A percentile compares a stretch with the other conserved stretches of the same genome.
Conservation (phyloP, 2,797 vertebrate species). For the Sylvilagus floridanus region DNA sequence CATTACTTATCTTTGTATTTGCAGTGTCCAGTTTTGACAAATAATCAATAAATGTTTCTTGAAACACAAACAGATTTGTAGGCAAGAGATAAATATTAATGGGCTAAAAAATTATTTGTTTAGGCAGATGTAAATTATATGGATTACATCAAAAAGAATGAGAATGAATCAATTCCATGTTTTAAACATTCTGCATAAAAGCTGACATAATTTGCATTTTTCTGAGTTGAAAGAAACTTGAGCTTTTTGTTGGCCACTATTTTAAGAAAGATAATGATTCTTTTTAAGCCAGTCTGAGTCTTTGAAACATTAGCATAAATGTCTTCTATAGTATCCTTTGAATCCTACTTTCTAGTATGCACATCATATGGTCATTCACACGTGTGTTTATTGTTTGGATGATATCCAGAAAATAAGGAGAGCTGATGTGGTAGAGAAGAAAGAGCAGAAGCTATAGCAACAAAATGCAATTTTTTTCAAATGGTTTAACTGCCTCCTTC, state of each 20-base stretch:
- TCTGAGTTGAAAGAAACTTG: not conserved
- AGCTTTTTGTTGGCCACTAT: not conserved
- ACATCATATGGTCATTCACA: not conserved
- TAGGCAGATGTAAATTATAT: not conserved
- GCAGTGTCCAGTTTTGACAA: not conserved
- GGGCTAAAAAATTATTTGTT: not conserved
- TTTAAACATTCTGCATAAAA: not conserved
- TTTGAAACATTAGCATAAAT: conserved; percentile 13
- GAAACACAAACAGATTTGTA: not conserved
- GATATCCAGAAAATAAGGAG: not conserved
- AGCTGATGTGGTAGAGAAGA: not conserved
- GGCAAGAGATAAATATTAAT: conserved; percentile 1
- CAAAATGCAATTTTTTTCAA: not conserved
- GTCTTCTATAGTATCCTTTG: not conserved
- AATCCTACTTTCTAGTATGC: not conserved
- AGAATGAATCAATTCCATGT: not conserved
- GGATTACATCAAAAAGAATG: not conserved
- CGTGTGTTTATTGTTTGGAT: not conserved
- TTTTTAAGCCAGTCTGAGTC: not conserved
- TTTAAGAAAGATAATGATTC: not conserved
- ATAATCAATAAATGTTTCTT: not conserved
- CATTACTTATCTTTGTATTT: not conserved
- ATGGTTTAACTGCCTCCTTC: not conserved
- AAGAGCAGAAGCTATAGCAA: not conserved
- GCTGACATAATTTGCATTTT: not conserved